Evolutionary conservation across 2,797 vertebrate genomes (phyloP), one percentile per base, ranked within the genome.

Genomic region (Pantherophis vulpinus): DNA sequence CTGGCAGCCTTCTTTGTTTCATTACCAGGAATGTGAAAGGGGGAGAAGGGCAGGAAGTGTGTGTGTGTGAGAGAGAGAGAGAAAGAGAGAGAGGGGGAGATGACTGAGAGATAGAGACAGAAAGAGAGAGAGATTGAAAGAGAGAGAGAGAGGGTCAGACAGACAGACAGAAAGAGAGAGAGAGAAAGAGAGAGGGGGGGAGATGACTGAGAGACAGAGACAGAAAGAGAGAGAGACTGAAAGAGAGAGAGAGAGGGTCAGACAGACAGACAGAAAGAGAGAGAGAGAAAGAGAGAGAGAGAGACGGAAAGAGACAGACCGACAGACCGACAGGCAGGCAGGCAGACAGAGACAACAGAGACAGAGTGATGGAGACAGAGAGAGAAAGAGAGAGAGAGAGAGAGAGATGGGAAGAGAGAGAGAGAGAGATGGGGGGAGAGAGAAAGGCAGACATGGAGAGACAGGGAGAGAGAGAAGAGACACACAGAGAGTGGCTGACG

Each of bases 1-100:
- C 47, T 93, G 83, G 58, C 89, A 93, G 32, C n/a, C 58, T 94
- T 42, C 90, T 86, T 94, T 47, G 61, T 94, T 83, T 94, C 83
- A 83, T 94, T 91, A 37, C 18, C 55, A 25, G 87, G 25, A 86
- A 59, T 92, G 87, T 59, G 89, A 94, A 91, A 7, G 55, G 55
- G 89, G 88, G 25, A 90, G 70, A 42, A 42, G 37, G 74, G 32
- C 18, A 42, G 37, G 37, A 42, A 42, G 74, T n/a, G 29, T 51
- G 47, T 51, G 47, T 51, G 47, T 1, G 32, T 20, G 29, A 32
- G 32, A 79, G 1, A 79, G 7, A 42, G 66, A 16, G 5, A 37
- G 6, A 37, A 14, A 37, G n/a, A 70, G n/a, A 32, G 29, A 16
- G 0, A 12, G n/a, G 8, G 25, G 14, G 18, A 56, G 56, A 56